phyloP scores from a whole-genome alignment of 2,888 invertebrate genomes.

The Margaritifera margaritifera region DNA sequence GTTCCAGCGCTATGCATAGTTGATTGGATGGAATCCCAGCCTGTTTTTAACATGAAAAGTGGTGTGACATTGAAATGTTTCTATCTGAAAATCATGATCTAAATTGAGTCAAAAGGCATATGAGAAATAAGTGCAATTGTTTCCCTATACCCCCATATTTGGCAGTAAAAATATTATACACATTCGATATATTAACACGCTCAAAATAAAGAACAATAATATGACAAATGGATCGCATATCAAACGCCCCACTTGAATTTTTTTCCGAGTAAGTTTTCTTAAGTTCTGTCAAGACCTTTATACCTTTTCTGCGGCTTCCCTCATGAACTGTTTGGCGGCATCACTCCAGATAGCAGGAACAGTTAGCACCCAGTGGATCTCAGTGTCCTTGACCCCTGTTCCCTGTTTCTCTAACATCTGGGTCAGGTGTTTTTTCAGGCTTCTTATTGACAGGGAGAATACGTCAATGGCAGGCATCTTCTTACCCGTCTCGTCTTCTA shows the following conservation, averaged over 20 bases:
- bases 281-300: too few species aligned
- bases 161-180: too few species aligned
- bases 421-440: conserved; percentile 24
- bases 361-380: conserved; percentile 38
- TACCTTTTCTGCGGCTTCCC: conserved; percentile 13
- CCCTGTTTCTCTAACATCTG: conserved; percentile 23
- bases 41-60: conserved; percentile 17
- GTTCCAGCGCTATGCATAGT: conserved; percentile 38
- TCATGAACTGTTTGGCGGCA: conserved; percentile 22
- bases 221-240: too few species aligned
- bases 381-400: conserved; percentile 11
- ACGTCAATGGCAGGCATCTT: conserved; percentile 28
- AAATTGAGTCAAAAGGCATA: too few species aligned
- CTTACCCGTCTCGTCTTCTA: conserved; percentile 18
- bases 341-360: conserved; percentile 46
- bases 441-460: conserved; percentile 27
- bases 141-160: too few species aligned
- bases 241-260: too few species aligned
- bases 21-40: conserved; percentile 33
- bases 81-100: too few species aligned
- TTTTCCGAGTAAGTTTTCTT: too few species aligned
- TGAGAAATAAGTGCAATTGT: too few species aligned
- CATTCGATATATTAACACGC: too few species aligned
- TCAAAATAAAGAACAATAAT: too few species aligned
- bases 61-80: too few species aligned